These are phyloP conservation scores for Torymus auratus DNA, from an alignment of 2,888 invertebrate genomes.

Conservation along the genomic window DNA sequence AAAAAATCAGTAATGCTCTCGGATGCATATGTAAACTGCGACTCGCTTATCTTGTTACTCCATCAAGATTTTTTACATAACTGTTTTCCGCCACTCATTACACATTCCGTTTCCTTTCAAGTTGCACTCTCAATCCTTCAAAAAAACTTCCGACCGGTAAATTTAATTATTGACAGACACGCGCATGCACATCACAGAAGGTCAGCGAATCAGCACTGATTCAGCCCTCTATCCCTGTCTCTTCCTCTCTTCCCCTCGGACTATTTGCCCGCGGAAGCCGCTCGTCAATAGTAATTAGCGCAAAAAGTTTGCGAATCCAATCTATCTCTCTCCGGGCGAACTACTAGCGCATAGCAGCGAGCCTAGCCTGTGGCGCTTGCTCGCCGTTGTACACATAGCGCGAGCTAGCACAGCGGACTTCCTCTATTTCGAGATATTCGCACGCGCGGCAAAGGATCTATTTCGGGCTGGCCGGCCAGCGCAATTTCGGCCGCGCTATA, in stretches of 20 bases:
- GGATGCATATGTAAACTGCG: no score
- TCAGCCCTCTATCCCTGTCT: no score
- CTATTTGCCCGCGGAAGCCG: conserved; percentile 15
- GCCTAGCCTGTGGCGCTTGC: background rate
- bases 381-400: background rate
- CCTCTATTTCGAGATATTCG: conserved; percentile 53
- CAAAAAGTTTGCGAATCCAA: conserved; percentile 51
- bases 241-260: background rate
- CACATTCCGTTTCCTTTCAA: background rate
- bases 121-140: background rate
- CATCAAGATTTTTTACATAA: no score
- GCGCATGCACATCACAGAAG: no score
- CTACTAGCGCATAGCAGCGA: no score
- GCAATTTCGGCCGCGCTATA: conserved; percentile 56
- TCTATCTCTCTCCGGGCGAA: background rate
- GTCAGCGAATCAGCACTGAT: no score
- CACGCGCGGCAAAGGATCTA: conserved; percentile 48
- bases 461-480: conserved; percentile 35
- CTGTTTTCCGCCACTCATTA: background rate
- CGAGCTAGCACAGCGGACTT: conserved; percentile 10
- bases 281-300: conserved; percentile 50
- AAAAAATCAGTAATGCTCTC: no score
- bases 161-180: background rate
- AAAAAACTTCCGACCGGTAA: background rate
- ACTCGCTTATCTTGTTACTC: no score